phyloP scores from a whole-genome alignment of 2,113 vertebrate genomes.

The Sylvilagus bachmani region DNA sequence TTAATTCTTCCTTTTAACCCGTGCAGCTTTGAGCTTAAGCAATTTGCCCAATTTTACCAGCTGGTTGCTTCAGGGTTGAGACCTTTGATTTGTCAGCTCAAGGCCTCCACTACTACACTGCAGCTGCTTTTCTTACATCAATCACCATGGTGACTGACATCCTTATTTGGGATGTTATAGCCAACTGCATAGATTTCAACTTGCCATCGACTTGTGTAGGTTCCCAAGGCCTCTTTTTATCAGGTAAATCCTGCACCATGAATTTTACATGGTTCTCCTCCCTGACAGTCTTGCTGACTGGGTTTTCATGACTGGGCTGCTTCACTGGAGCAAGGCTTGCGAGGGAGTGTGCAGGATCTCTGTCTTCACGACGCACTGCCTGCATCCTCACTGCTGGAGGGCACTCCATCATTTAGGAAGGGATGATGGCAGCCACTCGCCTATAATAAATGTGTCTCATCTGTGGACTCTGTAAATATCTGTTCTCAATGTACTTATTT shows the following conservation, averaged over 20 bases:
- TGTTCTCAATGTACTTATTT: conserved; percentile 34
- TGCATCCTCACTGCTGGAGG: background rate
- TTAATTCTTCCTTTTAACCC: background rate
- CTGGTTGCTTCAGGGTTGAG: too few relatives aligned
- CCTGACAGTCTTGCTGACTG: rapidly evolving
- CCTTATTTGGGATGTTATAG: background rate
- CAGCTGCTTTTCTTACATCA: background rate
- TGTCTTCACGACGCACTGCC: background rate
- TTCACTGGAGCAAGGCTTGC: background rate
- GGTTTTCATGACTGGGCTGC: background rate
- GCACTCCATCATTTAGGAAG: background rate
- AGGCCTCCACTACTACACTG: background rate
- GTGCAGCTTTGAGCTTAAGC: background rate
- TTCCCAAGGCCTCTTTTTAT: background rate
- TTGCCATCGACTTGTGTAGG: background rate
- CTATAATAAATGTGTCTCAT: conserved; percentile 4
- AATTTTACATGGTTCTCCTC: background rate
- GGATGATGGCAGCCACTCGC: background rate
- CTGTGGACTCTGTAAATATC: conserved; percentile 47
- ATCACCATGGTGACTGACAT: background rate
- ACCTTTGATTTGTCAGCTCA: background rate
- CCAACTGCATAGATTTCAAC: too few relatives aligned
- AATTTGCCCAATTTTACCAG: background rate
- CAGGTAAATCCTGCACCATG: too few relatives aligned
- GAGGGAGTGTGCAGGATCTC: background rate